Evolutionary conservation across 2,113 vertebrate genomes (phyloP).

Genomic region (Eidolon helvum): DNA sequence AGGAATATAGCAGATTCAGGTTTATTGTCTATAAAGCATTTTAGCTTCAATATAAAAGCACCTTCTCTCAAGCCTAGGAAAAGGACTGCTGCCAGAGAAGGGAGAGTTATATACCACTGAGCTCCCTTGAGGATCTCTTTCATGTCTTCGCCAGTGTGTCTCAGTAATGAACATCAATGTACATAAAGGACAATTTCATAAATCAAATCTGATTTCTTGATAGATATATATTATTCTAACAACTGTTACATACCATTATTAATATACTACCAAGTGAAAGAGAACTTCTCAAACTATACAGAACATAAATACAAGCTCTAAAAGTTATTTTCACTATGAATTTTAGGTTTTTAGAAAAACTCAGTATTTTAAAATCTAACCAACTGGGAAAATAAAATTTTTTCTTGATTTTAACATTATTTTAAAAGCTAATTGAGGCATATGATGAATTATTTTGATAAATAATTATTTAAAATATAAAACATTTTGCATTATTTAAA

Average conservation of each 20-base stretch:
- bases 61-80: neutral
- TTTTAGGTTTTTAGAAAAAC: neutral
- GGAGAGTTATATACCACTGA: neutral
- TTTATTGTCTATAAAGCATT: neutral
- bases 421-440: neutral
- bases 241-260: neutral
- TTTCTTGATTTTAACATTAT: neutral
- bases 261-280: conserved; percentile 30
- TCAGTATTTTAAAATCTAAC: neutral
- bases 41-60: neutral
- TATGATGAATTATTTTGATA: neutral
- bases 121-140: neutral
- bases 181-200: neutral
- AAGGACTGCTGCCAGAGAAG: neutral
- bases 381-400: neutral
- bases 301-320: conserved; percentile 27
- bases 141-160: neutral
- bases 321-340: neutral
- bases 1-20: neutral
- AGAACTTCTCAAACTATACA: conserved; percentile 32
- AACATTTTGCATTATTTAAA: conserved; percentile 15
- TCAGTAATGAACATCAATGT: neutral
- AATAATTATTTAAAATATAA: conserved; percentile 13
- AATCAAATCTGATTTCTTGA: neutral
- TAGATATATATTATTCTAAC: neutral